Evolutionary conservation across 1,140 invertebrate species (phyloP), one percentile per base, ranked within the genome.

Genomic region (Phortica variegata): DNA sequence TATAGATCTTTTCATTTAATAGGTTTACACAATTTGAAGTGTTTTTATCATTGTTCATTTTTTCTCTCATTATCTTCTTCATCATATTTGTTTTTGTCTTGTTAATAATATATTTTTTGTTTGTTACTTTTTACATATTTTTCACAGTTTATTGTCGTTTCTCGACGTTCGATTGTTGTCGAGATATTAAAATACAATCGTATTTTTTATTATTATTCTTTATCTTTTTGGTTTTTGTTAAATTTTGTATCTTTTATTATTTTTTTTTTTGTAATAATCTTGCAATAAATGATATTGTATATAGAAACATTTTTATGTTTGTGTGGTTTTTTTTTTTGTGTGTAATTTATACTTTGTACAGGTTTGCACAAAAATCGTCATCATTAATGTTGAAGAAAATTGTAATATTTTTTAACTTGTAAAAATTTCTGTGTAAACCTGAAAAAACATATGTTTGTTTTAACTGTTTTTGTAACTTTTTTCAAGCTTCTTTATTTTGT

Each of bases 121-220:
- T 46, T 54, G 41, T 61, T 48, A 8, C 45, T 60, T 65, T 65
- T 74, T 70, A 68, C 56, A 74, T 69, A 65, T 61, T 74, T 73
- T 65, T 75, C 72, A 75, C 73, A 75, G 72, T 75, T 75, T 75
- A 75, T 75, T 75, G 72, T 75, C 72, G 72, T 70, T 75, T 75
- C 72, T 75, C 72, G 72, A 75, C 72, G 45, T 59, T 73, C 61
- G 62, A 70, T 65, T 69, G 58, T 58, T 66, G 72, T 73, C 72
- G 72, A 75, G 72, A 75, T 70, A 74, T 70, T 72, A 71, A 75
- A 73, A 66, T 71, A 71, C 61, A 68, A 62, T 70, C 54, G 51
- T 58, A 48, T 54, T 17, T 55, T 55, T 52, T 56, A 48, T 41
- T 57, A 29, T 47, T 54, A 49, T 43, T 43, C 45, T 65, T 56